A percentile compares a stretch with the other conserved stretches of the same genome.
Conservation (phyloP, 2,113 vertebrate genomes). For the Atlantisia rogersi region DNA sequence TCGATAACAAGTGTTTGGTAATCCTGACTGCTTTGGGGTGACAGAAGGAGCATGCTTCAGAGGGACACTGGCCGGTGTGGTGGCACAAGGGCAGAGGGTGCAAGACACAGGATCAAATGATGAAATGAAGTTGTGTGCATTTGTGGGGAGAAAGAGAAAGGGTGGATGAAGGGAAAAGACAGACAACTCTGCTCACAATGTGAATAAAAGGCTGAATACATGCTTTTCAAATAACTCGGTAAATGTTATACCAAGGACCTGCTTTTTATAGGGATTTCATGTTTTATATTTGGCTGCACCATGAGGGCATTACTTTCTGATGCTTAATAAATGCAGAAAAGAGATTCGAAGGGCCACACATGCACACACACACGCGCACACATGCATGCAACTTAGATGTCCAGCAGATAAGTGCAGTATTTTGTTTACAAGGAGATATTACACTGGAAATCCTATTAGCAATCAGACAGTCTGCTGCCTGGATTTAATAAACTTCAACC, state of each 20-base stretch:
- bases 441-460: constrained; percentile 67
- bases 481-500: constrained; percentile 55
- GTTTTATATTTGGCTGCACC: neutral
- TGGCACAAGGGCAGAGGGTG: neutral
- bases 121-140: neutral
- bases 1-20: neutral
- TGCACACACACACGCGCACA: neutral
- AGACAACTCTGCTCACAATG: neutral
- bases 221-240: neutral
- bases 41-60: neutral
- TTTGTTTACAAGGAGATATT: constrained; percentile 69
- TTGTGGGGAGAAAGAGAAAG: neutral
- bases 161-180: neutral
- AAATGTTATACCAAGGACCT: neutral
- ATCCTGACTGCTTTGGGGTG: neutral
- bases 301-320: neutral
- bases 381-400: neutral
- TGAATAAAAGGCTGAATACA: neutral
- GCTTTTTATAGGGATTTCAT: neutral
- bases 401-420: constrained; percentile 53
- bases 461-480: constrained; percentile 53
- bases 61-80: neutral
- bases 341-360: neutral
- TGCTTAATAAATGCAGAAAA: constrained; percentile 41
- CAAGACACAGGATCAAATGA: neutral